phyloP scores from a whole-genome alignment of 2,797 vertebrate species.

The Eulemur rubriventer region DNA sequence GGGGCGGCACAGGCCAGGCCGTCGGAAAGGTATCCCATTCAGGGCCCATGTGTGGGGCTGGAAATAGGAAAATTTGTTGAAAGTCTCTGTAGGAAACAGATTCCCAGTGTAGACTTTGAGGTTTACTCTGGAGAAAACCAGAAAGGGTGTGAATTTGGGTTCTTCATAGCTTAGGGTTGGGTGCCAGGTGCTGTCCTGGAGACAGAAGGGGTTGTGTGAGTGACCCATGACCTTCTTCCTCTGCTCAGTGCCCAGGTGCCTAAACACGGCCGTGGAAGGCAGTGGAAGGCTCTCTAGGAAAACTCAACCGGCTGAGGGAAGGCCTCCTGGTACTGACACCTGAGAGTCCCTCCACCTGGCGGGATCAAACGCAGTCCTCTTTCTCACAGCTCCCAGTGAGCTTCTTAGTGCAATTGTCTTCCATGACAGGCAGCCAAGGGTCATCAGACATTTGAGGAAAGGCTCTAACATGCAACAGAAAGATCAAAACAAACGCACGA shows the following conservation, averaged over 20 bases:
- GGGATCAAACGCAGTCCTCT: background rate
- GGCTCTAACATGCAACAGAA: background rate
- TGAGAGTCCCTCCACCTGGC: background rate
- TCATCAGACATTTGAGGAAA: background rate
- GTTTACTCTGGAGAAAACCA: background rate
- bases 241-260: no score
- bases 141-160: background rate
- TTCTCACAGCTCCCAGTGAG: background rate
- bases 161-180: background rate
- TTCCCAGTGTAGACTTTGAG: background rate
- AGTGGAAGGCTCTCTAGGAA: background rate
- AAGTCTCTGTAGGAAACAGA: background rate
- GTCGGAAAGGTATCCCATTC: background rate
- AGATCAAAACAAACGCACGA: background rate
- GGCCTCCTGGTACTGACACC: no score
- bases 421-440: background rate
- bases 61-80: background rate
- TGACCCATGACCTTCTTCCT: background rate
- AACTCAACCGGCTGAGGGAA: background rate
- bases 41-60: accelerated
- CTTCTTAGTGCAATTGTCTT: background rate
- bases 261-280: accelerated
- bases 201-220: background rate
- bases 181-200: background rate
- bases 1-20: accelerated